Base-by-base conservation (phyloP, 2,113 vertebrate genomes). In the Lagopus muta region DNA sequence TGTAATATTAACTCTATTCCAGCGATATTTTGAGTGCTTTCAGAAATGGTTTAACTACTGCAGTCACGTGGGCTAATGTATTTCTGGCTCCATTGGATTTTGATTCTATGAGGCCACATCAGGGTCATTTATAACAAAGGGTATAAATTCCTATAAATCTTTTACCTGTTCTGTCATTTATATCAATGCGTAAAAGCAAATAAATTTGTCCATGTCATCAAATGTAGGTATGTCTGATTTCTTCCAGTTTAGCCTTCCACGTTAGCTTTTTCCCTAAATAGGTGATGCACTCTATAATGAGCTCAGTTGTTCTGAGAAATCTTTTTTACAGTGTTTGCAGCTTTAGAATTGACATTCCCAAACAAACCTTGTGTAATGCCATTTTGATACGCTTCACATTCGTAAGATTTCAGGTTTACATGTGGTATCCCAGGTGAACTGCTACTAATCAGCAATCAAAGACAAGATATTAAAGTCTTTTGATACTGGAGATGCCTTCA, bases 401-500 rank as follows among this genome's bases (percentile, higher is more conserved):
- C 19, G 2, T 36, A 21, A 32, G 27, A 65, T 40, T 91, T 64
- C 16, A 69, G 57, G 27, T 70, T 6, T 50, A 32, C 2, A 4
- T 21, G 19, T 65, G 48, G 17, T 62, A 65, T 13, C 38, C 24
- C 45, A 30, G 16, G 19, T 52, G 16, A 70, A 30, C 8, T 73
- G 34, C 28, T 4, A 17, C 8, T 79, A 13, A 42, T 7, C 13
- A 45, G 28, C 14, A 69, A 40, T 47, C 20, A 21, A 73, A 50
- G 66, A 28, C 13, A 73, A 90, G 36, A 12, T 69, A 30, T 38
- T 38, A 55, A 65, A 6, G 28, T 8, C 45, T 86, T 52, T 34
- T 22, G 25, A 19, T 32, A n/a, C 0, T 1, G 7, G 22, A 81
- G 11, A 6, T 12, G 2, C 54, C 13, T 40, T 62, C 5, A 7